Conservation (phyloP, 2,888 invertebrate genomes). For the Pogonocherus hispidulus region DNA sequence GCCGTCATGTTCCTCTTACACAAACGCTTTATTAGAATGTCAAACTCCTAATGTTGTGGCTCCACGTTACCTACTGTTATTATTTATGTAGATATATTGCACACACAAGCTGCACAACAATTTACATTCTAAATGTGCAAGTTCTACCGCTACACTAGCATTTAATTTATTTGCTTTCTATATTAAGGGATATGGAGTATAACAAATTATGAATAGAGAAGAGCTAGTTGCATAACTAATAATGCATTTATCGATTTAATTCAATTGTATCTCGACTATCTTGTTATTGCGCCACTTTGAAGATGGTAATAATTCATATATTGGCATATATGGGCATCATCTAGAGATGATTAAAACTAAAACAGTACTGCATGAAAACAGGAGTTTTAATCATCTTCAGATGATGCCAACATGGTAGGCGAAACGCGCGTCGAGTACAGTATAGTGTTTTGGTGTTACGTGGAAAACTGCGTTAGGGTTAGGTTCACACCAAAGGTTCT, state of each 20-base stretch:
- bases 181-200: conserved; percentile 8
- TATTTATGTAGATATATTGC: conserved; percentile 41
- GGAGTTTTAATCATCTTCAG: too few relatives aligned
- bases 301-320: too few relatives aligned
- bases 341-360: too few relatives aligned
- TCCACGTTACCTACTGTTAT: conserved; percentile 37
- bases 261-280: too few relatives aligned
- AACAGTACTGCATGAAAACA: too few relatives aligned
- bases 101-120: conserved; percentile 27
- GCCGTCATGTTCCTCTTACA: conserved; percentile 40
- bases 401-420: too few relatives aligned
- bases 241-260: neutral
- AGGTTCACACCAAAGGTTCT: too few relatives aligned
- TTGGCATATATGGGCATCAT: too few relatives aligned
- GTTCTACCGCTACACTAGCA: conserved; percentile 12
- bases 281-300: too few relatives aligned
- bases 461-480: too few relatives aligned
- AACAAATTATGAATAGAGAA: conserved; percentile 1
- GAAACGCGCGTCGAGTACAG: too few relatives aligned
- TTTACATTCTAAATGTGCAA: conserved; percentile 28
- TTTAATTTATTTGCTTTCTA: conserved; percentile 24
- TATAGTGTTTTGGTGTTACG: too few relatives aligned
- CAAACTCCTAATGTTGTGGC: conserved; percentile 48
- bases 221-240: neutral
- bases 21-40: conserved; percentile 49